Percentiles rank a stretch among this genome's conserved stretches.
Conservation (phyloP, 2,797 vertebrate genomes). For the Lepus oiostolus region DNA sequence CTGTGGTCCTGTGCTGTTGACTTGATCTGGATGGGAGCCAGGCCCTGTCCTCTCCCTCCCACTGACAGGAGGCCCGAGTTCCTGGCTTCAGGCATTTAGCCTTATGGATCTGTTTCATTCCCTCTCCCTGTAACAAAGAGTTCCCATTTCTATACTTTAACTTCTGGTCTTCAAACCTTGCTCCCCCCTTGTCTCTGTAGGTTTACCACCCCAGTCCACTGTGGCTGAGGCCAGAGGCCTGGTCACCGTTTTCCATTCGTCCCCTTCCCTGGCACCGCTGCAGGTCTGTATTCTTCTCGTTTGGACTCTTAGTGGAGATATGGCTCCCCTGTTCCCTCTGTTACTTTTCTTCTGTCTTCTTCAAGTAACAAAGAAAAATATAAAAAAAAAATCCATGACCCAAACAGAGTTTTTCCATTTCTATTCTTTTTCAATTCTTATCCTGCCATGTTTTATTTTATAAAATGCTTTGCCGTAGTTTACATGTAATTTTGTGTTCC, state of each 20-base stretch:
- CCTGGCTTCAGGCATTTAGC: background rate
- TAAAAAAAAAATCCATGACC: background rate
- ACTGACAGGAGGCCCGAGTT: background rate
- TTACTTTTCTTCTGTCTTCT: background rate
- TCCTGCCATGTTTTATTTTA: background rate
- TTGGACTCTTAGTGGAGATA: background rate
- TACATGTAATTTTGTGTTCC: background rate
- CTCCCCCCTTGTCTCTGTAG: background rate
- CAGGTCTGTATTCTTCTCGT: background rate
- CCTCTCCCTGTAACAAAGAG: background rate
- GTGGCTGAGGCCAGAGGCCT: background rate
- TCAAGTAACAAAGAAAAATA: background rate
- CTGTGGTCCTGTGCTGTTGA: too few species aligned
- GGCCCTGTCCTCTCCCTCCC: background rate
- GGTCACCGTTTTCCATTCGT: background rate
- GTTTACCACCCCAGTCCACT: background rate
- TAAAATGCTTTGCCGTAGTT: slow-evolving; percentile 17
- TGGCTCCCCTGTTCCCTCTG: background rate
- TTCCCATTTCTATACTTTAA: slow-evolving; percentile 30
- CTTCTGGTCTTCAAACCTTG: background rate
- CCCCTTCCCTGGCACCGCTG: background rate
- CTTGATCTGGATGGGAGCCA: too few species aligned
- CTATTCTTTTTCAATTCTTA: background rate
- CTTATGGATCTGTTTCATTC: background rate
- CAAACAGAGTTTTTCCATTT: background rate